Percentiles rank a stretch among this genome's conserved stretches.
Conservation (phyloP, 2,113 vertebrate species). For the Hippocampus guttulatus region DNA sequence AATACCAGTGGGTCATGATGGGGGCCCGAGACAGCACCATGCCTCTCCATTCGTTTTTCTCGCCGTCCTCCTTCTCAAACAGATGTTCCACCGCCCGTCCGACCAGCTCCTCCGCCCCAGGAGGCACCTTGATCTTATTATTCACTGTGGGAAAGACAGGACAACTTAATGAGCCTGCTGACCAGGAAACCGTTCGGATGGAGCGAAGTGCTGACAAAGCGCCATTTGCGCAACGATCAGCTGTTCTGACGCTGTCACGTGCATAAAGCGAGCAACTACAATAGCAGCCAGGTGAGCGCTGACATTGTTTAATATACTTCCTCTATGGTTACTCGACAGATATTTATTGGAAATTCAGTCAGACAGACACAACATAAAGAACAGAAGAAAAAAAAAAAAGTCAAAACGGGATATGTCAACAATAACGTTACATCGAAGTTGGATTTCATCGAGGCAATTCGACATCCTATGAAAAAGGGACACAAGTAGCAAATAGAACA, state of each 20-base stretch:
- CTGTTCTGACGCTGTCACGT: not conserved
- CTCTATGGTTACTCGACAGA: too few relatives aligned
- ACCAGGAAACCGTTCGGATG: not conserved
- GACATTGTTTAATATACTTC: too few relatives aligned
- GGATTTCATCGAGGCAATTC: not conserved
- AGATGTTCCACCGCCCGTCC: constrained; percentile 78
- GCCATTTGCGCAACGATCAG: not conserved
- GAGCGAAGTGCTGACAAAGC: not conserved
- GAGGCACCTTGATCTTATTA: constrained; percentile 77
- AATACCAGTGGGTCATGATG: constrained; percentile 82
- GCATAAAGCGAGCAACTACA: not conserved
- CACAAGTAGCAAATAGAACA: not conserved
- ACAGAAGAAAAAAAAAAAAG: too few relatives aligned
- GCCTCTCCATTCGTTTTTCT: constrained; percentile 79
- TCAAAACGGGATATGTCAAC: too few relatives aligned
- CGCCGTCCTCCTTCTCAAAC: constrained; percentile 78
- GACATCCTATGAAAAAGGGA: not conserved
- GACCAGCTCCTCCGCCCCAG: constrained; percentile 76
- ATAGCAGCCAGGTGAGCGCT: too few relatives aligned
- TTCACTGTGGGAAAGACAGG: constrained; percentile 61
- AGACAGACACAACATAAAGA: too few relatives aligned
- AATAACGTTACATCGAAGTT: too few relatives aligned
- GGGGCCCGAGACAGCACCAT: constrained; percentile 79
- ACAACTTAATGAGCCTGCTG: constrained; percentile 10
- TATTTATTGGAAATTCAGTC: too few relatives aligned